Percentiles rank a stretch among this genome's conserved stretches.
Conservation (phyloP, 2,113 vertebrate species). For the Strix aluco region DNA sequence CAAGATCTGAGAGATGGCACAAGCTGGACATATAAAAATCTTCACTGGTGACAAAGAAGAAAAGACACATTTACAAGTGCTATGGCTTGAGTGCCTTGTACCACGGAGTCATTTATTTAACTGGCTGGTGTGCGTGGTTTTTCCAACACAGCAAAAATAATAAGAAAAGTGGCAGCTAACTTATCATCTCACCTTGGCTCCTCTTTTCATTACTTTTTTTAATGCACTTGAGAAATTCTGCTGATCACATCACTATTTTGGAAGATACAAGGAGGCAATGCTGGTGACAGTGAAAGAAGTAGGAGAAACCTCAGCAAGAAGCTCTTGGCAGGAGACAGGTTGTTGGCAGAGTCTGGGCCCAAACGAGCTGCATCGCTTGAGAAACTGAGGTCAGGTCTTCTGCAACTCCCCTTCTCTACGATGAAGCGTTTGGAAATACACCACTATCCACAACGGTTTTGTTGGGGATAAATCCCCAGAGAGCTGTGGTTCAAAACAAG, state of each 20-base stretch:
- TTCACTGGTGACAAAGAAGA: not conserved
- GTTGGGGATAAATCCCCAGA: not conserved
- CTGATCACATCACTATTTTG: not conserved
- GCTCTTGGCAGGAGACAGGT: not conserved
- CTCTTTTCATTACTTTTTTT: not conserved
- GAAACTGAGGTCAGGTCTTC: not conserved
- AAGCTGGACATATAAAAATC: not conserved
- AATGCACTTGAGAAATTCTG: not conserved
- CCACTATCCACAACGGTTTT: rapidly evolving
- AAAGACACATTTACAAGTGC: not conserved
- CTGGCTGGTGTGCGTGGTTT: not conserved
- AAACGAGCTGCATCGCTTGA: not conserved
- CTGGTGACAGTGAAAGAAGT: not conserved
- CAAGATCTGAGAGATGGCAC: not conserved
- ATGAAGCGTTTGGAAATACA: not conserved
- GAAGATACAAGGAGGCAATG: not conserved
- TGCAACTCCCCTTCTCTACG: not conserved
- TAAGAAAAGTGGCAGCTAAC: conserved; percentile 57
- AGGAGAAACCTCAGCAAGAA: not conserved
- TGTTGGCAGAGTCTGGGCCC: not conserved
- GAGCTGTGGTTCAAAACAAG: not conserved
- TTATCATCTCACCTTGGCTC: conserved; percentile 30
- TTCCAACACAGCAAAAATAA: conserved; percentile 16
- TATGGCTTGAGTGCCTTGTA: not conserved
- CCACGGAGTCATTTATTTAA: not conserved